These are phyloP conservation scores for Cotesia congregata DNA, from an alignment of 2,888 invertebrate genomes.

Conservation along the genomic window DNA sequence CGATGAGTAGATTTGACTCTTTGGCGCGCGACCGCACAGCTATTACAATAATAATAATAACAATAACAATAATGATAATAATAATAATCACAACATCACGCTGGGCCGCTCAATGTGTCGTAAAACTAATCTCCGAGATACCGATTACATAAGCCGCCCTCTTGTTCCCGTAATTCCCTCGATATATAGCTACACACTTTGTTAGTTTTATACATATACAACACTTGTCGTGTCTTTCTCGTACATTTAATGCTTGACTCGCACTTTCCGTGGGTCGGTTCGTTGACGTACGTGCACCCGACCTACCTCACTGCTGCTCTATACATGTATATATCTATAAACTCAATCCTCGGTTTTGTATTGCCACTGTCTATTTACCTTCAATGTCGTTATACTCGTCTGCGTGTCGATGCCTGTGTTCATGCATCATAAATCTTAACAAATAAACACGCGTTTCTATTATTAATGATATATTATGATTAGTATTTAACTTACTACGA, in stretches of 20 bases:
- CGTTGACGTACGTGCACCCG: slow-evolving; percentile 48
- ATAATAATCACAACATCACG: slow-evolving; percentile 2
- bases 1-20: not conserved
- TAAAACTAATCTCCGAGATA: slow-evolving; percentile 49
- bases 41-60: not conserved
- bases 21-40: slow-evolving; percentile 19
- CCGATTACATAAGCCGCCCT: slow-evolving; percentile 46
- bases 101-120: slow-evolving; percentile 35
- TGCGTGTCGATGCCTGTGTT: slow-evolving; percentile 25
- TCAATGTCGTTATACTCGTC: slow-evolving; percentile 14
- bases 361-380: slow-evolving; percentile 24
- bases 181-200: slow-evolving; percentile 2
- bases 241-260: slow-evolving; percentile 35
- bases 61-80: not conserved
- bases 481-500: not conserved
- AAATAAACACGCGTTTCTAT: slow-evolving; percentile 7
- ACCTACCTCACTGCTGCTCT: slow-evolving; percentile 46
- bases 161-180: slow-evolving; percentile 34
- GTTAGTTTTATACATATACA: slow-evolving; percentile 10
- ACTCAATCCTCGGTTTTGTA: slow-evolving; percentile 22
- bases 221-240: slow-evolving; percentile 26
- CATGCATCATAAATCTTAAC: slow-evolving; percentile 42
- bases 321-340: slow-evolving; percentile 12
- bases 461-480: not conserved
- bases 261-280: slow-evolving; percentile 48